Base-by-base conservation (phyloP, 2,113 vertebrate genomes). In the Neomonachus schauinslandi region DNA sequence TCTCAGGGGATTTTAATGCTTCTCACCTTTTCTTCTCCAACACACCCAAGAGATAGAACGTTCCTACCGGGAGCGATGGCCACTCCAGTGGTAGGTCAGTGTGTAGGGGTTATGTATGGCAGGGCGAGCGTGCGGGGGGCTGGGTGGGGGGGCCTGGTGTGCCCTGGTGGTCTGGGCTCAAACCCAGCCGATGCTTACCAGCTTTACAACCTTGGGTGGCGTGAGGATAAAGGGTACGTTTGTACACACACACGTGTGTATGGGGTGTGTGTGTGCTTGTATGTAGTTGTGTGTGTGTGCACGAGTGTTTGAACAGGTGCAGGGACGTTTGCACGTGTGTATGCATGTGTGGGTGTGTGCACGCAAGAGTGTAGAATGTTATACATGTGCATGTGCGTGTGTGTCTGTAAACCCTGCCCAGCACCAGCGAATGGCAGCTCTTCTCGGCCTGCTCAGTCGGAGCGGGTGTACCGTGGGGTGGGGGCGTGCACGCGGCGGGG, bases 31-130 rank as follows among this genome's bases (percentile, higher is more conserved):
- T 61, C 42, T 39, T 31, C 39, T 16, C 63, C 53, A 16, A 8
- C 14, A 36, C 65, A 21, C 5, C 11, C 4, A 1, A 24, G 55
- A 26, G 39, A 10, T 0, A 83, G 33, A 13, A 9, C 21, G 9
- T 15, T 59, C 51, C 46, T 31, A 0, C 5, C 22, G 46, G 36
- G 61, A 9, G 8, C 2, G 5, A 2, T 5, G 9, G 76, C 33
- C 36, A 7, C 28, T 5, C 19, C 19, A 11, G 11, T 1, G 1
- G 7, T 4, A 12, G 39, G 42, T n/a, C 16, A 0, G 57, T 3
- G 3, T 19, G 2, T 2, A 18, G 39, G 53, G 16, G 7, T 4
- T 5, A 2, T 1, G 7, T 2, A 3, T 2, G 7, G 2, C 9
- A 13, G 31, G 31, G 16, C 1, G 13, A 33, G 53, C 12, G 57